These are phyloP conservation scores for Zapornia atra DNA, from an alignment of 2,113 vertebrate genomes.

Conservation along the genomic window DNA sequence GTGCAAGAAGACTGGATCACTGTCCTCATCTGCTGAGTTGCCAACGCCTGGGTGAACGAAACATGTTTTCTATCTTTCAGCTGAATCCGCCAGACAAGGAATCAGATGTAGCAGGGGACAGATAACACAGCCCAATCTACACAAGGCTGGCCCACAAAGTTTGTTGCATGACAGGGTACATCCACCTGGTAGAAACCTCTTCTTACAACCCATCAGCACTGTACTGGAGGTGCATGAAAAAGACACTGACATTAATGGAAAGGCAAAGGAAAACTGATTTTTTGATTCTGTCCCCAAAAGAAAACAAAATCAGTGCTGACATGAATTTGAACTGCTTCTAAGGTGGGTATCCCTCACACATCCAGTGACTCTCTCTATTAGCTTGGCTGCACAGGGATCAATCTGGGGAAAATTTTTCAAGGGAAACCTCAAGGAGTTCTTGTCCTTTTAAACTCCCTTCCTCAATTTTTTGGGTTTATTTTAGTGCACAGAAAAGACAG, in stretches of 20 bases:
- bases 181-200: not conserved
- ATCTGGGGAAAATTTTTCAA: not conserved
- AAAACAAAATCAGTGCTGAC: not conserved
- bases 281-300: not conserved
- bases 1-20: not conserved
- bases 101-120: not conserved
- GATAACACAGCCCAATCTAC: not conserved
- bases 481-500: not conserved
- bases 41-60: not conserved
- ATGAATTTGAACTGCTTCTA: not conserved
- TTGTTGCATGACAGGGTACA: not conserved
- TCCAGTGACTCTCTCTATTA: not conserved
- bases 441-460: not conserved
- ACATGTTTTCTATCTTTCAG: not conserved
- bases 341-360: not conserved
- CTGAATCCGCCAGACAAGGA: not conserved
- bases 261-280: not conserved
- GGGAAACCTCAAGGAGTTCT: not conserved
- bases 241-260: not conserved
- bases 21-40: not conserved
- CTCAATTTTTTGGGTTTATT: not conserved
- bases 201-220: not conserved
- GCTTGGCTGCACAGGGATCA: not conserved
- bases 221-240: not conserved
- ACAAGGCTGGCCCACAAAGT: not conserved